Conservation (phyloP, 2,888 invertebrate species). For the Ophion slaviceki region DNA sequence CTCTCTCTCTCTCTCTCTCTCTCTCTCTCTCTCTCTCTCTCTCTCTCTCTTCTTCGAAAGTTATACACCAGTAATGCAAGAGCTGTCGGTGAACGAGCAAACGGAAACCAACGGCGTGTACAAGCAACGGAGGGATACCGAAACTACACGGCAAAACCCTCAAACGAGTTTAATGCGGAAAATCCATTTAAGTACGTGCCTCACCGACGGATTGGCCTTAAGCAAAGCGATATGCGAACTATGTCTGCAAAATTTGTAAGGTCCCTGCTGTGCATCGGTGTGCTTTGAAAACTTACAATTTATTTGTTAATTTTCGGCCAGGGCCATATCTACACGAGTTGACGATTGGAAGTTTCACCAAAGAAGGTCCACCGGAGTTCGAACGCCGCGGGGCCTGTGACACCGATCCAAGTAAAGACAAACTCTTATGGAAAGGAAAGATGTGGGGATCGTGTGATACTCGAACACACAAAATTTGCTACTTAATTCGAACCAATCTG, state of each 20-base stretch:
- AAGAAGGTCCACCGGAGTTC: background rate
- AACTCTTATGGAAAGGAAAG: too few species aligned
- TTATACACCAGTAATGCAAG: constrained; percentile 2
- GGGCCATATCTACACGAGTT: background rate
- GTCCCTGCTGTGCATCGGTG: background rate
- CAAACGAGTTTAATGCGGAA: constrained; percentile 30
- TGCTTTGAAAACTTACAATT: constrained; percentile 11
- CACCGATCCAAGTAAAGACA: too few species aligned
- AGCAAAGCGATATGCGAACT: background rate
- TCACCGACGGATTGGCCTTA: constrained; percentile 2
- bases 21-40: background rate
- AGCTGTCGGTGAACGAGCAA: constrained; percentile 10
- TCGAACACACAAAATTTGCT: too few species aligned
- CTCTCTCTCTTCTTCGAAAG: background rate
- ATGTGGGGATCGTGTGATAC: too few species aligned
- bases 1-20: background rate
- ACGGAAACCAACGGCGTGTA: constrained; percentile 1
- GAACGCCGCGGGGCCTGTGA: background rate
- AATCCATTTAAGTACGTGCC: constrained; percentile 22
- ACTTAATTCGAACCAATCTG: too few species aligned
- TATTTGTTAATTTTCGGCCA: constrained; percentile 16
- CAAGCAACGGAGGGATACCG: background rate
- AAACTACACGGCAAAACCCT: constrained; percentile 24
- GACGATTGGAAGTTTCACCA: constrained; percentile 6
- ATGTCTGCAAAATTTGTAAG: background rate